Evolutionary conservation across 2,797 vertebrate species (phyloP).

Genomic region (Coracias cyanogaster): DNA sequence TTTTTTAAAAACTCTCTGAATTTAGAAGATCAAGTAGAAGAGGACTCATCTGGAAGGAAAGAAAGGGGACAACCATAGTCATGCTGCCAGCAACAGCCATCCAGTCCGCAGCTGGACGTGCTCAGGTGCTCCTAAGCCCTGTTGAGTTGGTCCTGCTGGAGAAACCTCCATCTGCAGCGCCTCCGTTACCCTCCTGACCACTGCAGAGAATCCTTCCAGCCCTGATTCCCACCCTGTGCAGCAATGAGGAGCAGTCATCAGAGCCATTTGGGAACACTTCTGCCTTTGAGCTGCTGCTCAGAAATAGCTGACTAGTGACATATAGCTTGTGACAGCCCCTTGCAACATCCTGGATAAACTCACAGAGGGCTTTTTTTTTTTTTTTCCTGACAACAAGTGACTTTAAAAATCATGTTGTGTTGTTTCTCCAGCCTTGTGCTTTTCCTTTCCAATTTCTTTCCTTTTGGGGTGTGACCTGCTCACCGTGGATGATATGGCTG

Average conservation of each 20-base stretch:
- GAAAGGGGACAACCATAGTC: neutral
- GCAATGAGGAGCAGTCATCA: neutral
- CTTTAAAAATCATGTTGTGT: neutral
- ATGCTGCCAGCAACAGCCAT: neutral
- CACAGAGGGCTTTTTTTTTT: neutral
- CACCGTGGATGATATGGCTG: rapidly evolving
- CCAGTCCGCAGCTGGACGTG: neutral
- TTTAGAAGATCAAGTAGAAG: neutral
- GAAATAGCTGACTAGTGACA: neutral
- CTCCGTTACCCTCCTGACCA: neutral
- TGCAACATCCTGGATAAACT: neutral
- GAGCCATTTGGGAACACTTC: neutral
- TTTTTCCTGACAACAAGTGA: neutral
- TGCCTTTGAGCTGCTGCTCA: neutral
- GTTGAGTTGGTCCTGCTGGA: neutral
- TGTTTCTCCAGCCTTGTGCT: neutral
- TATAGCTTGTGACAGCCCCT: neutral
- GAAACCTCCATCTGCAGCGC: neutral
- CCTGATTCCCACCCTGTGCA: neutral
- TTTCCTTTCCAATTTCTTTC: neutral
- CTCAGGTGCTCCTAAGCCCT: neutral
- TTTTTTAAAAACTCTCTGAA: neutral
- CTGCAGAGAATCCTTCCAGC: neutral
- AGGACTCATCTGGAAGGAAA: neutral
- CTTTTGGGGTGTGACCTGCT: neutral